Evolutionary conservation across 2,797 vertebrate genomes (phyloP), one percentile per base, ranked within the genome.

Genomic region (Anniella stebbinsi): DNA sequence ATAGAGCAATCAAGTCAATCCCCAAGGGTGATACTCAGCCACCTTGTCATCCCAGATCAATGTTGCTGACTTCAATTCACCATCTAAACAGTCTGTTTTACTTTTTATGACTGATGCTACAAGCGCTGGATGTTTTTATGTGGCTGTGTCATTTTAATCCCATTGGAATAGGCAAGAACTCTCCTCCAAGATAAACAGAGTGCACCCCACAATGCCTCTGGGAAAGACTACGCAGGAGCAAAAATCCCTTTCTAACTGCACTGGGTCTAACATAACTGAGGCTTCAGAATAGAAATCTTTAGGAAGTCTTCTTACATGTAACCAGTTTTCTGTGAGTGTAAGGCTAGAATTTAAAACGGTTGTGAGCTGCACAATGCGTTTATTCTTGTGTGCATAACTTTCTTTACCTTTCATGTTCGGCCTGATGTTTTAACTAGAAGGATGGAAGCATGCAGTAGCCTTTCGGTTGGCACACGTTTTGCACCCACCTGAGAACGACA

Each of bases 401-500:
- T 63, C 12, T 54, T 75, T 13, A 72, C 21, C n/a, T 1, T 70
- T 9, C 41, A 72, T 5, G 45, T 63, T 57, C 21, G 63, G 87
- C 48, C 12, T 60, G 60, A 77, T 28, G 33, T 45, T 51, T 89
- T 67, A 75, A 45, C 11, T 41, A 66, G 38, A 67, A 67, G 28
- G 45, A 63, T 7, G 12, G 66, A 86, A 8, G 25, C 80, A 77
- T 45, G 30, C 5, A 33, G 45, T 72, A 18, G 7, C 67, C 28
- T 25, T 1, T 66, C 7, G 30, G 1, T 8, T 4, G 2, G 57
- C 7, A 33, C n/a, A 9, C 4, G 30, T 11, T 23, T 21, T 5
- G 1, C 38, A 85, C 96, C 96, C 89, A 99, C 98, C 94, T 89
- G 33, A 38, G 97, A 95, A 15, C 86, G 89, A 23, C 85, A 95